phyloP scores from a whole-genome alignment of 2,113 vertebrate species.

The Chrysochloris asiatica region DNA sequence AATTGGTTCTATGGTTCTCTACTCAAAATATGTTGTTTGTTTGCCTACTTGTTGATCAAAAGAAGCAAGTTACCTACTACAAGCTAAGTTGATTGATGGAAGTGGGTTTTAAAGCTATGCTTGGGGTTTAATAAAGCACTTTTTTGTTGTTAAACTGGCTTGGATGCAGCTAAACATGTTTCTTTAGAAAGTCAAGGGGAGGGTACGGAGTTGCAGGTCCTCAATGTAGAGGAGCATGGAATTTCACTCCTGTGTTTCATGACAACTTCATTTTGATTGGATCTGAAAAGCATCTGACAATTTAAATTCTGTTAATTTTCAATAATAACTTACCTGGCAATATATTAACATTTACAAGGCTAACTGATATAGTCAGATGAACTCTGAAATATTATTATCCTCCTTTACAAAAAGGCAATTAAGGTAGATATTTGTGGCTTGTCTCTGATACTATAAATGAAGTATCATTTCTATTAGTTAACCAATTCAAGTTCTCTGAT shows the following conservation, averaged over 20 bases:
- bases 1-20: background rate
- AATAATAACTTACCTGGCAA: background rate
- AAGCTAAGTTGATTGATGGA: background rate
- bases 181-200: background rate
- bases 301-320: background rate
- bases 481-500: background rate
- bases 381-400: background rate
- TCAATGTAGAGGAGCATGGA: background rate
- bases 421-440: background rate
- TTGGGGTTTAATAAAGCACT: background rate
- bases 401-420: background rate
- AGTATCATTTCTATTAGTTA: background rate
- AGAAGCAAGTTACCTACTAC: conserved; percentile 25
- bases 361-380: background rate
- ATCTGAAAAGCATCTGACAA: conserved; percentile 19
- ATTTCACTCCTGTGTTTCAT: background rate
- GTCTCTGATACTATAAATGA: background rate
- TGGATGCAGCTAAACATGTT: background rate
- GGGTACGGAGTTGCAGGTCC: background rate
- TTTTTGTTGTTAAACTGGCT: background rate
- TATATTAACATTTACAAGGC: background rate
- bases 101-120: conserved; percentile 2
- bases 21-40: conserved; percentile 20
- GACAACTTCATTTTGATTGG: conserved; percentile 6
- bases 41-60: conserved; percentile 36